Base-by-base conservation (phyloP, 2,797 vertebrate species). In the Sebastes paucispinis region DNA sequence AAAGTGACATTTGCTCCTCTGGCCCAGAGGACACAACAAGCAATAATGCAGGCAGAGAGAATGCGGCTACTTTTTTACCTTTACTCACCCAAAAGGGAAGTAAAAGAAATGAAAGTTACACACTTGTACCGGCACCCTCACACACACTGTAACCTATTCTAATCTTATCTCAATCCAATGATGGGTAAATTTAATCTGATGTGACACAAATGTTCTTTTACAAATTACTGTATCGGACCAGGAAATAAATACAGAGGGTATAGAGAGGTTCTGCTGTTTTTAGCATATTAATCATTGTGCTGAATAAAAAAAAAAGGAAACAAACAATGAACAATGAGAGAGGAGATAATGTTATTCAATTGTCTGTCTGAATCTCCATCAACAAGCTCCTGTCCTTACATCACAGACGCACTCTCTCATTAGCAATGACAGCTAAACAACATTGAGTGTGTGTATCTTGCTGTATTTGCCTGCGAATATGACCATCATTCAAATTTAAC, bases 341-440 rank as follows among this genome's bases (percentile, higher is more conserved):
- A 63, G 69, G 72, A 72, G 85, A 91, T 90, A 93, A 93, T 93
- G 80, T 78, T 90, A 93, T 93, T 91, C 91, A 82, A 84, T 80
- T 88, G 87, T 91, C 87, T 93, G 87, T 80, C 87, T 82, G 75
- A 91, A 87, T 94, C 88, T 90, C 84, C 89, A 87, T 94, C 89
- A 89, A 78, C 82, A 82, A 80, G 80, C 84, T 87, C 82, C 88
- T 86, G 84, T 94, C 82, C 84, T 91, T 90, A 90, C 88, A 93
- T 94, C 92, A 92, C 80, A 93, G 73, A 65, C 82, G 27, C 87
- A 69, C 71, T 64, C 63, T 81, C 91, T 94, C 91, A 94, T 94
- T 93, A 95, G 87, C 86, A 80, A 3, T 83, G 89, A 93, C 91
- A 92, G 88, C 84, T 87, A 79, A 93, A 94, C 90, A 91, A 86